Conservation (phyloP, 2,113 vertebrate species). For the Myotis davidii region DNA sequence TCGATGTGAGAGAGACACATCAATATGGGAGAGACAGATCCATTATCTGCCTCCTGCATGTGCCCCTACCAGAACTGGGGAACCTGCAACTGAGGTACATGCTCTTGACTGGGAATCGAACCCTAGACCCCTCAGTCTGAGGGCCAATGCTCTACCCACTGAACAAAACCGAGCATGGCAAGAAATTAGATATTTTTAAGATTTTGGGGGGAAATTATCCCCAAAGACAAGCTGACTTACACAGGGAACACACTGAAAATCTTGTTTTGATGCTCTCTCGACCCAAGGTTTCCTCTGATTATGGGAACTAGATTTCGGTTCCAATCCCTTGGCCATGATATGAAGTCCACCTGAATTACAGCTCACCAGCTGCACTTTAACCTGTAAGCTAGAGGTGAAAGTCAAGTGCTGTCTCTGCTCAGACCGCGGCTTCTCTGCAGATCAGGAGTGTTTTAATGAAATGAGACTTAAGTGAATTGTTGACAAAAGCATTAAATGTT, state of each 20-base stretch:
- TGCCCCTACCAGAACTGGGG: no score
- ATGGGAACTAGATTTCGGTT: conserved; percentile 23
- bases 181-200: neutral
- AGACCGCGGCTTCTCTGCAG: neutral
- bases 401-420: conserved; percentile 62
- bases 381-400: conserved; percentile 39
- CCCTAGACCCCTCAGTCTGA: no score
- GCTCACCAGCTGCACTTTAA: conserved; percentile 44
- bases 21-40: no score
- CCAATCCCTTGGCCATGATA: conserved; percentile 23
- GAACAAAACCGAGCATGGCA: no score
- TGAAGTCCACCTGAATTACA: conserved; percentile 55
- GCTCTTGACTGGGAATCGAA: no score
- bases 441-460: conserved; percentile 65
- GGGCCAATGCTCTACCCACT: no score
- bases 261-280: neutral
- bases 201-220: neutral
- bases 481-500: conserved; percentile 70
- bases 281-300: conserved; percentile 26
- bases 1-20: no score
- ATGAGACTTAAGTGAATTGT: conserved; percentile 65
- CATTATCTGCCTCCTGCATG: no score
- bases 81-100: no score
- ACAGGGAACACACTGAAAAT: neutral
- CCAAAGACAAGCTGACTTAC: neutral